These are phyloP conservation scores for Hylia prasina DNA, from an alignment of 2,113 vertebrate species.

Conservation along the genomic window DNA sequence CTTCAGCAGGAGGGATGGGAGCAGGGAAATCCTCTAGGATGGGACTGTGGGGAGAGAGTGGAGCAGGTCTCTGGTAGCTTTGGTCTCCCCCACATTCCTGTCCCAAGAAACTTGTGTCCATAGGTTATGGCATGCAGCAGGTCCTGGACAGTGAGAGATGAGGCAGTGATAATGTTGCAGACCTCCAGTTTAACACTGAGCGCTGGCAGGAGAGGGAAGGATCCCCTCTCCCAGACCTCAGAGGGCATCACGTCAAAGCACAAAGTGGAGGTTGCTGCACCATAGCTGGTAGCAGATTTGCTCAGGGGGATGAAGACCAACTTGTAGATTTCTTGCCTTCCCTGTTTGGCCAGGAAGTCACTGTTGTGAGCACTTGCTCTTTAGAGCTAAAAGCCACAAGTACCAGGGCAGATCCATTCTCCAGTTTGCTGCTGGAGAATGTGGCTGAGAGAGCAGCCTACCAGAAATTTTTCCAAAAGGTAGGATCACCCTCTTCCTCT, in stretches of 20 bases:
- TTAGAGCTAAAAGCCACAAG: not conserved
- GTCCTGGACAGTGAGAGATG: not conserved
- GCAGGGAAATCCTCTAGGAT: fast-evolving
- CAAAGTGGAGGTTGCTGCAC: not conserved
- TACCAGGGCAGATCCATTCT: not conserved
- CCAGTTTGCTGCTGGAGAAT: not conserved
- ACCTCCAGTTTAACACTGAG: fast-evolving
- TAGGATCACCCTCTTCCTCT: not conserved
- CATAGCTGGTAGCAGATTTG: not conserved
- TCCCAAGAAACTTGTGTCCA: not conserved
- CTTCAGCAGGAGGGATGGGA: not conserved
- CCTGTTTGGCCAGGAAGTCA: not conserved
- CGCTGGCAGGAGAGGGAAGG: not conserved
- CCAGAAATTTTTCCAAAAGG: not conserved
- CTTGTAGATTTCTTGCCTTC: not conserved
- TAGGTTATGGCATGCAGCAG: not conserved
- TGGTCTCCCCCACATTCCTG: fast-evolving
- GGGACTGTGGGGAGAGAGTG: not conserved
- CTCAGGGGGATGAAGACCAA: not conserved
- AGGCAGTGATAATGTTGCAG: not conserved
- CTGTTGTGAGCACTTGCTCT: not conserved
- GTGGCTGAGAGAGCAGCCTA: not conserved
- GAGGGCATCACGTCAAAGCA: fast-evolving
- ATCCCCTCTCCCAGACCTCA: not conserved
- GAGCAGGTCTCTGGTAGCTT: not conserved